Conservation (phyloP, 2,113 vertebrate species). For the Climacteris rufus region DNA sequence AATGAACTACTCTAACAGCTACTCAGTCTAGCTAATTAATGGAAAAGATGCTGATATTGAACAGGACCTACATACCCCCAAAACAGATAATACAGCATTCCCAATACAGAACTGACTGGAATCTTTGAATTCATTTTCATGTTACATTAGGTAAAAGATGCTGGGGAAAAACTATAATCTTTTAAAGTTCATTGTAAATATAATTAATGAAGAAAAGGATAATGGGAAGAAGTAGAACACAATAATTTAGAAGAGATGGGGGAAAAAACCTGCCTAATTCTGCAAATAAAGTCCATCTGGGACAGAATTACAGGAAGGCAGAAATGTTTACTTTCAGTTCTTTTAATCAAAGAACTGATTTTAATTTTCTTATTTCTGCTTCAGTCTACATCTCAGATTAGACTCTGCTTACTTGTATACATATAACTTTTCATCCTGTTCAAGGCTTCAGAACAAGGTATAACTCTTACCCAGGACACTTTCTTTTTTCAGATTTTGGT, state of each 20-base stretch:
- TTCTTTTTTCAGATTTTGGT: slow-evolving; percentile 64
- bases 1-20: background rate
- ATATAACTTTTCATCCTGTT: background rate
- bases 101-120: background rate
- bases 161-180: background rate
- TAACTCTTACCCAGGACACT: slow-evolving; percentile 80
- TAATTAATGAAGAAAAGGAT: background rate
- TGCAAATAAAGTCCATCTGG: background rate
- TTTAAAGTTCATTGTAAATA: background rate
- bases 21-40: background rate
- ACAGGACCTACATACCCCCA: background rate
- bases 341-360: too few species aligned
- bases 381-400: background rate
- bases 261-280: background rate
- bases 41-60: background rate
- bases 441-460: background rate
- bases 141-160: background rate
- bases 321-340: background rate
- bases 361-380: background rate
- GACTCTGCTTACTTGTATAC: background rate
- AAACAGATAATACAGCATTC: background rate
- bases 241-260: background rate
- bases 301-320: background rate
- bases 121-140: background rate
- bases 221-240: background rate